Evolutionary conservation across 1,140 invertebrate species (phyloP), one percentile per base, ranked within the genome.

Genomic region (Zaprionus ornatus): DNA sequence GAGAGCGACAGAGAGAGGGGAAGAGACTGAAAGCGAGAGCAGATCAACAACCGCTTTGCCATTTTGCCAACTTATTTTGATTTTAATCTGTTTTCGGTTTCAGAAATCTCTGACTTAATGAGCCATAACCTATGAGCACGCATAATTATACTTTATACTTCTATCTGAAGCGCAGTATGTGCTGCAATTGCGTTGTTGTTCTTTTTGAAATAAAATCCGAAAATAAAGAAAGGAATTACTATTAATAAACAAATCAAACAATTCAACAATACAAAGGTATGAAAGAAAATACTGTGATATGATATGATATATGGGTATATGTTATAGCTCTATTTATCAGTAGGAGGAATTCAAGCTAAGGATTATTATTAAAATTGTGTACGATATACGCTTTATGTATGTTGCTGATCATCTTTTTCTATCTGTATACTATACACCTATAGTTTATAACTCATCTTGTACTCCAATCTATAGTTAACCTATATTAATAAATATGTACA

Each of bases 41-140:
- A 50, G 21, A 48, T 40, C 40, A 21, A 54, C 45, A 50, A 50
- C 45, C 45, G 45, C 45, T 50, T 23, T 50, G 19, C 45, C 42
- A 10, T 21, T 48, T 21, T 3, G 45, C 17, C 19, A 23, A 50
- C 45, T 50, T 50, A 50, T 50, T 50, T 50, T 23, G 21, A 55
- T 40, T 65, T 64, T 54, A 37, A 64, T 65, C 52, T 65, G 62
- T 35, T 56, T 66, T 29, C 25, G 17, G n/a, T 57, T 57, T 66
- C 55, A 29, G 25, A 66, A 50, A 50, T 50, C 23, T 56, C 54
- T 0, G 23, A 15, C 23, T 66, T 66, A 42, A 66, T 66, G 64
- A 66, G 54, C 15, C 54, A 57, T 57, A 23, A 17, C 54, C 55
- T 48, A 57, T 66, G 54, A 57, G 29, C 19, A n/a, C 35, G 64